These are phyloP conservation scores for Tetrao urogallus DNA, from an alignment of 2,113 vertebrate genomes.

Conservation along the genomic window DNA sequence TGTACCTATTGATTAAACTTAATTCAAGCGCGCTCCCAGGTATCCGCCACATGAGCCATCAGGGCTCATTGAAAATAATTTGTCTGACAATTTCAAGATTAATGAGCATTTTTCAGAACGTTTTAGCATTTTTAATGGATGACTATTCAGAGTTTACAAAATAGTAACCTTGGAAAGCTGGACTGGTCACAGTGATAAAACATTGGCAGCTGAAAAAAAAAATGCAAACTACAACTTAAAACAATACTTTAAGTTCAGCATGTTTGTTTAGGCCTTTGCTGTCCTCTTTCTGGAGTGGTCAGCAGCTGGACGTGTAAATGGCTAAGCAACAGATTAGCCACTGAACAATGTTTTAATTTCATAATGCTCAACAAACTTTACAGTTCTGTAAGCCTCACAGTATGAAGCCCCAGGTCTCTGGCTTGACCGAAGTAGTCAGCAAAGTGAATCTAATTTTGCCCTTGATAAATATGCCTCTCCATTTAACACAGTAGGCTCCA, in stretches of 20 bases:
- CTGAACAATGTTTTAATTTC: not conserved
- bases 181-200: constrained; percentile 29
- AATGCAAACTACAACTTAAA: not conserved
- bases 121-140: constrained; percentile 77
- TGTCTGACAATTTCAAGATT: constrained; percentile 83
- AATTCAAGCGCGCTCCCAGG: constrained; percentile 72
- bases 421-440: not conserved
- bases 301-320: not conserved
- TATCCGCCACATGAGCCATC: constrained; percentile 65
- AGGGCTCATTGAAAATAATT: constrained; percentile 81
- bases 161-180: constrained; percentile 74
- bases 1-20: constrained; percentile 81
- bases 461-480: not conserved
- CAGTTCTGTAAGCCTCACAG: not conserved
- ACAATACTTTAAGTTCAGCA: not conserved
- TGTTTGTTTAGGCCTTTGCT: accelerated
- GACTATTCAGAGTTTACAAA: constrained; percentile 27
- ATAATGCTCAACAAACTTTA: not conserved
- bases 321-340: not conserved
- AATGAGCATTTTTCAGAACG: constrained; percentile 73
- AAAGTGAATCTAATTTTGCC: not conserved
- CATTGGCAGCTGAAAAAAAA: not conserved
- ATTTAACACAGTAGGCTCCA: not conserved
- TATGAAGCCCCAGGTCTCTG: not conserved
- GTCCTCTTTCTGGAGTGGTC: not conserved